Base-by-base conservation (phyloP, 2,797 vertebrate species). In the Semotilus atromaculatus region DNA sequence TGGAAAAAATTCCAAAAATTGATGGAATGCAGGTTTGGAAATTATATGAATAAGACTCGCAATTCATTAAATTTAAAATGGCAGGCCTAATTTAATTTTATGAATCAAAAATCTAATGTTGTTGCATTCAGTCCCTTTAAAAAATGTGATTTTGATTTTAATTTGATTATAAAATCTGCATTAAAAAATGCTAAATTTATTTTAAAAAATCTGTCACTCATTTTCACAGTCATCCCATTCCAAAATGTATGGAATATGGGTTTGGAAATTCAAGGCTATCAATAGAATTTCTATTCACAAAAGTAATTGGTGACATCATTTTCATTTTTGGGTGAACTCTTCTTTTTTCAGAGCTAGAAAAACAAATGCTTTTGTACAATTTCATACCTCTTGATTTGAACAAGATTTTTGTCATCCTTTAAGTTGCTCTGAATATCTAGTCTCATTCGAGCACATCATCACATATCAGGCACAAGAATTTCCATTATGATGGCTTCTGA, bases 371-470 rank as follows among this genome's bases (percentile, higher is more conserved):
- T 19, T 18, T 45, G 14, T 45, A 31, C 5, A n/a, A 40, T 66
- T 74, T 38, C 31, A 29, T 19, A 18, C n/a, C n/a, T 75, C 23
- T 31, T 45, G 13, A 34, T 26, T 10, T 29, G 23, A 78, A 43
- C 9, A 67, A 45, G 16, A 19, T 34, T 45, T 51, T 8, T 38
- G 21, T 18, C 45, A 19, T 38, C 77, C 67, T 70, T 62, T 45
- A 36, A 71, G 31, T 55, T 84, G 26, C 51, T 51, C 26, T 80
- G 77, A 70, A 70, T 51, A 55, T 86, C 34, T 72, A 66, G 58
- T 40, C 18, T 84, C 36, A n/a, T 58, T 53, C 34, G 21, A n/a
- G 36, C 7, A 58, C 68, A 31, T 31, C 68, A 31, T 31, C 38
- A 60, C 26, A 16, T 31, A 81, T 10, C 55, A 48, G 21, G 40